Conservation (phyloP, 2,797 vertebrate species). For the Masticophis lateralis region DNA sequence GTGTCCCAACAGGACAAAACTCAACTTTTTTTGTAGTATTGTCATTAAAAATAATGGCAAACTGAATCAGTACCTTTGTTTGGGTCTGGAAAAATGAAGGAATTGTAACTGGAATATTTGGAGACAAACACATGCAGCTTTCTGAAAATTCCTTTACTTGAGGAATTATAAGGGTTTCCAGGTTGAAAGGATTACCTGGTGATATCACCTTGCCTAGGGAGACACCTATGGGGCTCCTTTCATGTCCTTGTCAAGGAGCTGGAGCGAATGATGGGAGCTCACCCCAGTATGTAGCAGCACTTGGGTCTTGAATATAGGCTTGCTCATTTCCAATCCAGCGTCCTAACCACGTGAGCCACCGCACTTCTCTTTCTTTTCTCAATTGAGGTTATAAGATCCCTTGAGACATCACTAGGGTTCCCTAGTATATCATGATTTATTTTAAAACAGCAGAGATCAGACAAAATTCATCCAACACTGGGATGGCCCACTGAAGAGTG, state of each 20-base stretch:
- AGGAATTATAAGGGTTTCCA: neutral
- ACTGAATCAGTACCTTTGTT: neutral
- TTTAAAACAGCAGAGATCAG: neutral
- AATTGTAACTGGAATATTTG: neutral
- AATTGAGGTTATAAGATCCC: neutral
- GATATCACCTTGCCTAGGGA: neutral
- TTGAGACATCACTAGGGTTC: neutral
- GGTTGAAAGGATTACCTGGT: neutral
- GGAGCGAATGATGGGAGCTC: neutral
- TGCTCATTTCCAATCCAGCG: neutral
- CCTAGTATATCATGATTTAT: neutral
- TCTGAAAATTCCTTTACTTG: neutral
- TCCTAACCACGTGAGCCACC: neutral
- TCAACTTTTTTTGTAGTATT: neutral
- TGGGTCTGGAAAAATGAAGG: neutral
- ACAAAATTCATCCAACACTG: neutral
- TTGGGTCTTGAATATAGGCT: neutral
- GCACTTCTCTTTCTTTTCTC: neutral
- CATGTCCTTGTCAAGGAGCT: neutral
- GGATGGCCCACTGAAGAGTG: neutral
- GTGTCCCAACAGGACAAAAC: neutral
- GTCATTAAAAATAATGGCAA: neutral
- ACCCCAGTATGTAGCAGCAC: neutral
- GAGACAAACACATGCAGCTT: neutral
- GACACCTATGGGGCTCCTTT: neutral